These are phyloP conservation scores for Neopipo cinnamomea DNA, from an alignment of 2,113 vertebrate species.

Conservation along the genomic window DNA sequence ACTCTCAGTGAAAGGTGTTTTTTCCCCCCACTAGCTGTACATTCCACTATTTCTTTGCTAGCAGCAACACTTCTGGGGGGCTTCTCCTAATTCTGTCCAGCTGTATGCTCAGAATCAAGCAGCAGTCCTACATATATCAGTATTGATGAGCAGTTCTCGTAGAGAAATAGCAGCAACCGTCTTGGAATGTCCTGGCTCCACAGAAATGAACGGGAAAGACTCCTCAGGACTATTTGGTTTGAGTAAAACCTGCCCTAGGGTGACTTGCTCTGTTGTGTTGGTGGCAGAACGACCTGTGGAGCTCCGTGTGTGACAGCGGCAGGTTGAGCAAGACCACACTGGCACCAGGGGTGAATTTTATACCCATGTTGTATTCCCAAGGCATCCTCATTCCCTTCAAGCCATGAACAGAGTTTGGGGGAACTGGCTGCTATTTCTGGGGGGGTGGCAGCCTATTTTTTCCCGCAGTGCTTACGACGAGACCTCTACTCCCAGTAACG, in stretches of 20 bases:
- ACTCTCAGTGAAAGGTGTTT: neutral
- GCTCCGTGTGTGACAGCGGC: neutral
- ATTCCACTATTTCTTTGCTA: neutral
- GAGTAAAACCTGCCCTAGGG: neutral
- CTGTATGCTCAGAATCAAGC: neutral
- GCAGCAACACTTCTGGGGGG: neutral
- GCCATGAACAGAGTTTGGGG: neutral
- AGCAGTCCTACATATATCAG: neutral
- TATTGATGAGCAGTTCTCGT: neutral
- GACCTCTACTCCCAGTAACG: neutral
- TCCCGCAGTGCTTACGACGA: neutral
- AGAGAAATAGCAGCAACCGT: neutral
- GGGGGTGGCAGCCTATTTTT: neutral
- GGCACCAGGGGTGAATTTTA: neutral
- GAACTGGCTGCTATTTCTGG: neutral
- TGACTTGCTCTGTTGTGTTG: neutral
- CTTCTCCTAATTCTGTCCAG: neutral
- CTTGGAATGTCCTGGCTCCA: neutral
- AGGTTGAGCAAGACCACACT: accelerated
- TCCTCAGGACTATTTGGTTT: neutral
- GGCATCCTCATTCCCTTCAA: neutral
- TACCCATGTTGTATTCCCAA: neutral
- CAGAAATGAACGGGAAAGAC: neutral
- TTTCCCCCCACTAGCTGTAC: neutral
- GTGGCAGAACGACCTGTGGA: neutral